A percentile compares a stretch with the other conserved stretches of the same genome.
phyloP scores from a whole-genome alignment of 2,113 vertebrate genomes.

The Otolemur garnettii region DNA sequence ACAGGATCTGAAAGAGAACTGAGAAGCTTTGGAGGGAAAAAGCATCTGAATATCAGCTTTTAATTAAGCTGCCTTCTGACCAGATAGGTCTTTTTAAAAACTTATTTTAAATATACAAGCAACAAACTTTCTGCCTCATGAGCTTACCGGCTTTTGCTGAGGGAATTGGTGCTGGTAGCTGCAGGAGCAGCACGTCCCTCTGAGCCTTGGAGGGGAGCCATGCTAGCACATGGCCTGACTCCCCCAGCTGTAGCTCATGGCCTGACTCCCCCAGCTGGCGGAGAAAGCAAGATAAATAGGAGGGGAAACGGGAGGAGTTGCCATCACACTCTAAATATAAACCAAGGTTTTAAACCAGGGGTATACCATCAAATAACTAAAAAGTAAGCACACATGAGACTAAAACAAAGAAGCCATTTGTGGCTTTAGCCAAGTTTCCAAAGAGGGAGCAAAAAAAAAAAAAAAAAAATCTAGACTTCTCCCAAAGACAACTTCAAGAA shows the following conservation, averaged over 20 bases:
- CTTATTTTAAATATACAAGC: neutral
- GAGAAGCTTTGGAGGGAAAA: too few species aligned
- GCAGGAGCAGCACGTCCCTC: neutral
- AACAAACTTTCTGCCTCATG: neutral
- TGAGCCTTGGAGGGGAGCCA: neutral
- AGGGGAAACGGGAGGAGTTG: neutral
- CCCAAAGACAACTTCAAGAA: neutral
- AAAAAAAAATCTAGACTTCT: neutral
- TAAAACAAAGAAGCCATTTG: neutral
- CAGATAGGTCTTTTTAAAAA: neutral
- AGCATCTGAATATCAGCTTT: neutral
- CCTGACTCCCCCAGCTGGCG: neutral
- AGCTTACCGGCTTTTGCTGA: neutral
- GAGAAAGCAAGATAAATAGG: neutral
- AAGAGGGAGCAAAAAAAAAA: neutral
- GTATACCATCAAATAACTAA: neutral
- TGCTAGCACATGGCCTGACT: neutral
- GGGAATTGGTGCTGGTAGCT: neutral
- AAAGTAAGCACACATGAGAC: neutral
- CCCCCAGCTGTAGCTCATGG: neutral
- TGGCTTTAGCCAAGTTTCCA: neutral
- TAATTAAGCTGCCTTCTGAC: neutral
- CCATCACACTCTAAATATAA: neutral
- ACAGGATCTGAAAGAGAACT: neutral
- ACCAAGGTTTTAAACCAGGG: neutral